Base-by-base conservation (phyloP, 2,797 vertebrate genomes). In the Babyrousa celebensis region DNA sequence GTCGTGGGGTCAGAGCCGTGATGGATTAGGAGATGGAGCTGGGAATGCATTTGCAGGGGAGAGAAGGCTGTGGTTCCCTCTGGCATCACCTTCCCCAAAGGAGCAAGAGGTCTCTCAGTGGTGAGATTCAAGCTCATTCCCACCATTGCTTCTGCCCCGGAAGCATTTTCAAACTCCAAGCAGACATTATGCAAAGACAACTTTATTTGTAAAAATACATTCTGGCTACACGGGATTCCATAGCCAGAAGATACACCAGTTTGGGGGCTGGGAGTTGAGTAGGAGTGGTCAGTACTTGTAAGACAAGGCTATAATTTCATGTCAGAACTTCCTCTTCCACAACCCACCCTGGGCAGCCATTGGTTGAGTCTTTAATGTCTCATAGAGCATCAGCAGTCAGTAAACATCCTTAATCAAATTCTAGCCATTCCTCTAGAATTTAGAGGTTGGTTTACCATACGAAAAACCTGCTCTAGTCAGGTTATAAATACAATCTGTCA, bases 141-240 rank as follows among this genome's bases (percentile, higher is more conserved):
- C 32, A 7, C 16, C 21, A 36, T 23, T 18, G 1, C 54, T 84
- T 40, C 87, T 96, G 52, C 15, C 62, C 58, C 43, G 18, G 56
- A 91, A 87, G 25, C 72, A 87, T n/a, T 89, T 86, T 65, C 65
- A 94, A 94, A 84, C 48, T 63, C 32, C 54, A 95, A 60, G 11
- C 12, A 95, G 60, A 68, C 15, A 20, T 32, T 67, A 68, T 21
- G 54, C 72, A 84, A 89, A 68, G 32, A 71, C 86, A 86, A 75
- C 20, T 96, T 96, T 97, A 96, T 97, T 93, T 56, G 27, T 94
- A 60, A 20, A 95, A 96, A 70, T 40, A 48, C 56, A 56, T 40
- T n/a, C 65, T 70, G 52, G 65, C 10, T n/a, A 29, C 21, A 32
- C 11, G 75, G 18, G 40, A 72, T n/a, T 63, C 36, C 89, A 36